Base-by-base conservation (phyloP, 2,888 invertebrate genomes). In the Parnassius apollo region DNA sequence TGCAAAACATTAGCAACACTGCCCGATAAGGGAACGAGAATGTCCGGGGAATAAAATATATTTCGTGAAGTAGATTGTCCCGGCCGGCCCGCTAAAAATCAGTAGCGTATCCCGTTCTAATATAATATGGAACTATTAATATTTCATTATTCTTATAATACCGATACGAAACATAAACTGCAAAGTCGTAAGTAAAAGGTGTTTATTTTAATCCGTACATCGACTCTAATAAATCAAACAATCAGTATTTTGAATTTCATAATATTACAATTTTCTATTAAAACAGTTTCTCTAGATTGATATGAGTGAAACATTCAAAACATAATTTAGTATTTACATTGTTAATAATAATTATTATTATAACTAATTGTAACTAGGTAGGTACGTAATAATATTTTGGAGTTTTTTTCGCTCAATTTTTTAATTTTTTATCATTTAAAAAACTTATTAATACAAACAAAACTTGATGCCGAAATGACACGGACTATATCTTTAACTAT, bases 221-320 rank as follows among this genome's bases (percentile, higher is more conserved):
- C 80, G 84, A 86, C 82, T 79, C 84, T 73, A 76, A 83, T 85
- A 90, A 90, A 90, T 82, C 77, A 90, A 89, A 87, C 79, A 81
- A 79, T 78, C 79, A 75, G 84, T 86, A 83, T 82, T 81, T 75
- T 77, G 77, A 78, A 82, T 56, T 64, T 81, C 76, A 81, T 84
- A 85, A 83, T 76, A 81, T 87, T 86, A 88, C 79, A 85, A 82
- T 85, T 89, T 82, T 78, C 85, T 88, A 87, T 79, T 83, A 86
- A 85, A 87, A 86, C 87, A 81, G 82, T 81, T 82, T 85, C 80
- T 82, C 88, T 88, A 89, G 80, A 80, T 87, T 90, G 89, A 90
- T 90, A 90, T 89, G 89, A 90, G 86, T 86, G 82, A 87, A 88
- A 90, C 83, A 82, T 88, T 85, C 76, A 85, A 87, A 91, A 88